Base-by-base conservation (phyloP, 2,888 invertebrate genomes). In the Diarsia dahlii region DNA sequence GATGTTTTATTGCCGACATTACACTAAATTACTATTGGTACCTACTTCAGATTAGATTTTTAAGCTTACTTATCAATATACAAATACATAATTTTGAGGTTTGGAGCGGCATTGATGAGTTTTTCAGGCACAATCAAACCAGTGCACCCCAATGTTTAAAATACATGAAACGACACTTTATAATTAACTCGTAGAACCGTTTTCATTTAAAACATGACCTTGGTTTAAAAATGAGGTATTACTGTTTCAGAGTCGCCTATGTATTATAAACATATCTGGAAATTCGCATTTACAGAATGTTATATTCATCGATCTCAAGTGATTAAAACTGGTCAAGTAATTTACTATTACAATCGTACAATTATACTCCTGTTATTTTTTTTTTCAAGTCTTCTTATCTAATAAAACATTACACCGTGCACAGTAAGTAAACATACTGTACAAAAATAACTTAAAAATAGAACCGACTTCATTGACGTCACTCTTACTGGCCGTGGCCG, bases 81-180 rank as follows among this genome's bases (percentile, higher is more conserved):
- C 91, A 90, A 91, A 91, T 95, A 95, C 94, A 95, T 92, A 95
- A 95, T 95, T 95, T 95, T 95, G 96, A 96, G 96, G 96, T 96
- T 95, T 95, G 95, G 95, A 96, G 96, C 96, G 96, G 96, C 95
- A 94, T 95, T 95, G 93, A 94, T 95, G 95, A 94, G 91, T 95
- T 94, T 92, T 92, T 94, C 96, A 96, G 96, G 96, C 96, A 96
- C 96, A 93, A 93, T 94, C 96, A 96, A 95, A 93, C 96, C 96
- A 92, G 93, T 95, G 93, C 96, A 94, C 92, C 89, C 96, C 96
- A 89, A 95, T 96, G 93, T 92, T 93, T 92, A 90, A 88, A 94
- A 95, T 95, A 95, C 95, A 95, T 88, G 87, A 86, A 92, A 92
- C 91, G 92, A 93, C 89, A 84, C 89, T 84, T 70, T 54, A 15